Evolutionary conservation across 2,797 vertebrate species (phyloP).

Genomic region (Corythornis leucogaster): DNA sequence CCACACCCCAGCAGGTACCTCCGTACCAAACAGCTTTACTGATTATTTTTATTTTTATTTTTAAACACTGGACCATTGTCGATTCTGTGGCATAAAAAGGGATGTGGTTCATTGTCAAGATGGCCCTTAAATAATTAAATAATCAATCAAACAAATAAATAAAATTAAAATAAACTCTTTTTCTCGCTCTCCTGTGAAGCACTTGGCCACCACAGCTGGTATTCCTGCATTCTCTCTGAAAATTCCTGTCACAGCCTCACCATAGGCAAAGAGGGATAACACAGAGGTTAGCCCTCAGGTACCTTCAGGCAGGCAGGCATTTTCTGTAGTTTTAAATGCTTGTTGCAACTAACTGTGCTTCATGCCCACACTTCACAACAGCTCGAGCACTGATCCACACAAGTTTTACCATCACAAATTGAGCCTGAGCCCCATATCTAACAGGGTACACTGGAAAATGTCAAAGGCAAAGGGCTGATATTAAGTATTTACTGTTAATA

Average conservation of each 20-base stretch:
- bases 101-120: not conserved
- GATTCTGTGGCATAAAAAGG: not conserved
- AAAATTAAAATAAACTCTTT: not conserved
- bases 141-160: not conserved
- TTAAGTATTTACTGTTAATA: not conserved
- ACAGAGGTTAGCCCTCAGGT: not conserved
- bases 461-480: not conserved
- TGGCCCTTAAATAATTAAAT: not conserved
- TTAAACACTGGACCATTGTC: not conserved
- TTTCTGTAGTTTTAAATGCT: not conserved
- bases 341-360: not conserved
- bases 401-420: fast-evolving
- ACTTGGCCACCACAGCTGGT: not conserved
- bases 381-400: not conserved
- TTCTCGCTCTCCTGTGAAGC: not conserved
- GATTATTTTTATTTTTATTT: not conserved
- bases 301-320: not conserved
- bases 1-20: not conserved
- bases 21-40: not conserved
- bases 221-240: not conserved
- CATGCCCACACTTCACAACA: not conserved
- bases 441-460: not conserved
- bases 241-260: not conserved
- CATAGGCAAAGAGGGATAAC: not conserved
- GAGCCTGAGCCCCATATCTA: not conserved